phyloP scores from a whole-genome alignment of 2,888 invertebrate genomes.

The Gasteruption jaculator region DNA sequence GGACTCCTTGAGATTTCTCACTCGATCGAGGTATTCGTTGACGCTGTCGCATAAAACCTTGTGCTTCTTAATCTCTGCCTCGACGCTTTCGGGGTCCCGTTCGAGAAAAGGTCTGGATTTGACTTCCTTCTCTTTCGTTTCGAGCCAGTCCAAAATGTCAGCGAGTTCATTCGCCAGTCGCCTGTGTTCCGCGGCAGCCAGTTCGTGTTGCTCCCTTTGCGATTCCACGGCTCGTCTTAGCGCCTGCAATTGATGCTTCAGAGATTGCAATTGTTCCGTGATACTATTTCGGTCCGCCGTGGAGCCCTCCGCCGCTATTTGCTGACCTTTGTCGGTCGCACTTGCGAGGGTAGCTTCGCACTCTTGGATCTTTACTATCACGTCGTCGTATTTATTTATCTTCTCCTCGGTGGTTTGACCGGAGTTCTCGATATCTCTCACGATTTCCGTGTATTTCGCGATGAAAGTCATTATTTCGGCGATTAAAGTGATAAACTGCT shows the following conservation, averaged over 20 bases:
- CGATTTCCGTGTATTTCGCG: conserved; percentile 79
- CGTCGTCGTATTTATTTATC: conserved; percentile 79
- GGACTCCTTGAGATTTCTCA: conserved; percentile 66
- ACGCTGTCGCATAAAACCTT: conserved; percentile 65
- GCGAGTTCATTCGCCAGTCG: conserved; percentile 81
- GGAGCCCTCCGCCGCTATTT: conserved; percentile 86
- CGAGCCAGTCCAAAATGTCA: conserved; percentile 77
- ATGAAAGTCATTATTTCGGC: conserved; percentile 87
- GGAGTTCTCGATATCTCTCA: conserved; percentile 79
- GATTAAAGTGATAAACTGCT: conserved; percentile 82
- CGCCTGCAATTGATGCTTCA: conserved; percentile 79
- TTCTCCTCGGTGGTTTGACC: conserved; percentile 80
- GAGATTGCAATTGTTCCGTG: conserved; percentile 79
- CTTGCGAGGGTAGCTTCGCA: conserved; percentile 83
- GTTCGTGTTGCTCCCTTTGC: conserved; percentile 82
- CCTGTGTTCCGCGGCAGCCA: conserved; percentile 81
- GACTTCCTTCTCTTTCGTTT: conserved; percentile 74
- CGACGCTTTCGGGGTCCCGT: conserved; percentile 74
- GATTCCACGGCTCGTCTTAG: conserved; percentile 79
- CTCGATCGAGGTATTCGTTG: conserved; percentile 65
- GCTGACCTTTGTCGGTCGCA: conserved; percentile 88
- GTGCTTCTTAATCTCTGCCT: conserved; percentile 76
- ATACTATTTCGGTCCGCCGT: conserved; percentile 83
- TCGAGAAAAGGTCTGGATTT: conserved; percentile 79
- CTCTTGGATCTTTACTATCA: conserved; percentile 82